Percentiles rank a stretch among this genome's conserved stretches.
These are phyloP conservation scores for Euura saliciscinereae DNA, from an alignment of 1,140 invertebrate genomes.

Conservation along the genomic window DNA sequence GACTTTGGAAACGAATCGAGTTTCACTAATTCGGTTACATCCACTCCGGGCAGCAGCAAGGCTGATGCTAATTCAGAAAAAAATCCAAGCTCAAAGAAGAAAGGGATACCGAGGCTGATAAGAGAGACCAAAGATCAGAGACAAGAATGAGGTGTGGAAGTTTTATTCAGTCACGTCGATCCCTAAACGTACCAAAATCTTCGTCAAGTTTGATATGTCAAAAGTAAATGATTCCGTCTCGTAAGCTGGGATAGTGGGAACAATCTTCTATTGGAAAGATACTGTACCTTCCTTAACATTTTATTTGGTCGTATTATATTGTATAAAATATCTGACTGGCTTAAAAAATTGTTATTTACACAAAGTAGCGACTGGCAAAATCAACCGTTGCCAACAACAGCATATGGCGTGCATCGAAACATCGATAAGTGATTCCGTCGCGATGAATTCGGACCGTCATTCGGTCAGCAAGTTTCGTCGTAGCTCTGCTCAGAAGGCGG, in stretches of 20 bases:
- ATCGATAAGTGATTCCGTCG: no score
- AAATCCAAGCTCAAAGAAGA: background rate
- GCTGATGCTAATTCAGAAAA: background rate
- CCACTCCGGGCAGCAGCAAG: background rate
- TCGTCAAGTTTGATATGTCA: no score
- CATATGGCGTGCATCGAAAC: no score
- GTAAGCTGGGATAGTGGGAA: background rate
- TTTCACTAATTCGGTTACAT: background rate
- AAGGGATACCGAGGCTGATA: background rate
- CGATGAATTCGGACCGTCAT: no score
- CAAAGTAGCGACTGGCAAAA: no score
- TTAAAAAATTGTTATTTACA: background rate
- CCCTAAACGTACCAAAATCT: no score
- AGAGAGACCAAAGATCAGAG: background rate
- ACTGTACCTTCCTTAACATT: background rate
- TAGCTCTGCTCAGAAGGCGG: conserved; percentile 40
- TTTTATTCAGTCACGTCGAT: background rate
- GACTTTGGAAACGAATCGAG: background rate
- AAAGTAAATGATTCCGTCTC: background rate
- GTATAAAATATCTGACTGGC: background rate
- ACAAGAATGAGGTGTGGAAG: no score
- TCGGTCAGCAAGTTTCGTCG: conserved; percentile 45
- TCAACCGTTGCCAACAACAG: no score
- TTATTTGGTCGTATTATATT: background rate
- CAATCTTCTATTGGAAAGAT: no score